phyloP scores from a whole-genome alignment of 1,140 invertebrate genomes.

The Chlorops oryzae region DNA sequence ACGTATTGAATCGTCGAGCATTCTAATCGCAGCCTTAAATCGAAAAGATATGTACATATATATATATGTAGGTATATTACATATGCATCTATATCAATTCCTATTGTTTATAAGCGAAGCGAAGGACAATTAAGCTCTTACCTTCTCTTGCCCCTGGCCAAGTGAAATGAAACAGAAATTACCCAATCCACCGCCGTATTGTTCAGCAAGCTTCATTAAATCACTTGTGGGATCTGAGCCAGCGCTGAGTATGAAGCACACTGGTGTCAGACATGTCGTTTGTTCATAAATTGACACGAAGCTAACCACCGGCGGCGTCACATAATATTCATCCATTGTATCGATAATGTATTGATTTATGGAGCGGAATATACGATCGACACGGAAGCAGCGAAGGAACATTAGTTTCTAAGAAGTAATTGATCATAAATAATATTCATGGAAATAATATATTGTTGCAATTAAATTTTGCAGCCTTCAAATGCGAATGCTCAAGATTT shows the following conservation, averaged over 20 bases:
- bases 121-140: conserved; percentile 25
- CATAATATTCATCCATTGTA: conserved; percentile 77
- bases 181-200: conserved; percentile 60
- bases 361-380: conserved; percentile 76
- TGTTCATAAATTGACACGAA: conserved; percentile 77
- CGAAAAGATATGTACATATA: background rate
- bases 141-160: conserved; percentile 82
- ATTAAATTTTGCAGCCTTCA: no score
- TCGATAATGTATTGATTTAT: conserved; percentile 72
- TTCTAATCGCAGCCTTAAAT: conserved; percentile 56
- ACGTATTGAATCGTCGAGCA: conserved; percentile 65
- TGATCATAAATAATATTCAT: background rate
- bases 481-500: no score
- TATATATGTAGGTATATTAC: no score
- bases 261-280: conserved; percentile 68
- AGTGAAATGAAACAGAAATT: conserved; percentile 78
- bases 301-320: conserved; percentile 76
- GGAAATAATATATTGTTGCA: no score
- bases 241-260: conserved; percentile 81
- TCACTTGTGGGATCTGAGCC: conserved; percentile 83
- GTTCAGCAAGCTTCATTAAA: conserved; percentile 79
- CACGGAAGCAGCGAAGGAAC: conserved; percentile 76
- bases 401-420: conserved; percentile 71
- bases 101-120: background rate
- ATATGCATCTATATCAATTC: background rate